Conservation (phyloP, 2,888 invertebrate genomes). For the Caenorhabditis sp. region DNA sequence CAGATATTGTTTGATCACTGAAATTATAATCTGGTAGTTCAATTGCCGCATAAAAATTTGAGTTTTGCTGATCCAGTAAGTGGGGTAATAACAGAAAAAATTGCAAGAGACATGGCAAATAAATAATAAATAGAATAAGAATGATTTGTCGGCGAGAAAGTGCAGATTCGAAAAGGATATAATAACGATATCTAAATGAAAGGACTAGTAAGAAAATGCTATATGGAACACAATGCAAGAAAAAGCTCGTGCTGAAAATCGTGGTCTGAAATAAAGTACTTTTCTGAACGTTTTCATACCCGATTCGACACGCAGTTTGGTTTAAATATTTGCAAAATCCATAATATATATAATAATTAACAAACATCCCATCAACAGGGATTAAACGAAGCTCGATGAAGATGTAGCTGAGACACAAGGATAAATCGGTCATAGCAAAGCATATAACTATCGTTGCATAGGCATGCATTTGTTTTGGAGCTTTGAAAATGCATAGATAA, state of each 20-base stretch:
- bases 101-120: background rate
- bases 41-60: background rate
- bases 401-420: background rate
- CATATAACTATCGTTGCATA: background rate
- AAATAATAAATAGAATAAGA: background rate
- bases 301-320: background rate
- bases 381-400: background rate
- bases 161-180: background rate
- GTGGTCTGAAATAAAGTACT: background rate
- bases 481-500: background rate
- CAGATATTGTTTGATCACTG: background rate
- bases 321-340: background rate
- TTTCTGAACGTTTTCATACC: background rate
- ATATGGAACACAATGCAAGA: background rate
- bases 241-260: background rate
- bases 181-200: background rate
- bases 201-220: background rate
- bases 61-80: background rate
- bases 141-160: background rate
- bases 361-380: background rate
- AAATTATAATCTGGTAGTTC: background rate
- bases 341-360: background rate
- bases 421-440: background rate
- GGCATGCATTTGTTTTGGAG: background rate
- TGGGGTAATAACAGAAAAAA: background rate